phyloP scores from a whole-genome alignment of 2,797 vertebrate genomes.

The Gymnoscopelus microlampas region DNA sequence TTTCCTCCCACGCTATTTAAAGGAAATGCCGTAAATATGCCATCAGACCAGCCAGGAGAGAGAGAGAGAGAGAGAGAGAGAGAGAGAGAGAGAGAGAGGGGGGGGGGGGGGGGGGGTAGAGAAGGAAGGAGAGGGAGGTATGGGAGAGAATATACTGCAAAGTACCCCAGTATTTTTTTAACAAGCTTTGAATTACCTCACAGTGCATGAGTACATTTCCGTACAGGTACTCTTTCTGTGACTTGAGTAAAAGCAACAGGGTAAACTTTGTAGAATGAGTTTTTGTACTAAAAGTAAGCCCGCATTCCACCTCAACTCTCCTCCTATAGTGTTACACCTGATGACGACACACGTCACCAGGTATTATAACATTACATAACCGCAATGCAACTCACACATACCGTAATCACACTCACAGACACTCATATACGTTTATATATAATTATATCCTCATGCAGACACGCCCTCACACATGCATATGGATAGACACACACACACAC shows the following conservation, averaged over 20 bases:
- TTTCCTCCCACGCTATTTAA: constrained; percentile 70
- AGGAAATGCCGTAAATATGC: constrained; percentile 69
- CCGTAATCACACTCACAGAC: not conserved
- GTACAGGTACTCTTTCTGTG: too few species aligned
- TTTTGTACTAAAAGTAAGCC: too few species aligned
- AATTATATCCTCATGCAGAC: not conserved
- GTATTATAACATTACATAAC: constrained; percentile 71
- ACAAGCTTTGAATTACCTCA: too few species aligned
- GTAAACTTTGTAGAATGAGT: too few species aligned
- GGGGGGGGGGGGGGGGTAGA: not conserved
- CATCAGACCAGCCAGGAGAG: constrained; percentile 36
- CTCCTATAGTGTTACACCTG: constrained; percentile 43
- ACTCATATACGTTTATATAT: not conserved
- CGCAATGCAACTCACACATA: not conserved
- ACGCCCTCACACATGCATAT: not conserved
- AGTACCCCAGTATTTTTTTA: too few species aligned
- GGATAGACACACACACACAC: not conserved
- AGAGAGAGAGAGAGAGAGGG: constrained; percentile 21
- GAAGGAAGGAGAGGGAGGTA: too few species aligned
- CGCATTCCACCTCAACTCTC: constrained; percentile 32
- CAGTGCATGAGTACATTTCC: too few species aligned
- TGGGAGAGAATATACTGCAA: too few species aligned
- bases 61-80: constrained; percentile 30
- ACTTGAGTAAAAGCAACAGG: too few species aligned
- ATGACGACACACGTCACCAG: constrained; percentile 55